A percentile compares a stretch with the other conserved stretches of the same genome.
phyloP scores from a whole-genome alignment of 2,113 vertebrate species.

The Bungarus multicinctus region DNA sequence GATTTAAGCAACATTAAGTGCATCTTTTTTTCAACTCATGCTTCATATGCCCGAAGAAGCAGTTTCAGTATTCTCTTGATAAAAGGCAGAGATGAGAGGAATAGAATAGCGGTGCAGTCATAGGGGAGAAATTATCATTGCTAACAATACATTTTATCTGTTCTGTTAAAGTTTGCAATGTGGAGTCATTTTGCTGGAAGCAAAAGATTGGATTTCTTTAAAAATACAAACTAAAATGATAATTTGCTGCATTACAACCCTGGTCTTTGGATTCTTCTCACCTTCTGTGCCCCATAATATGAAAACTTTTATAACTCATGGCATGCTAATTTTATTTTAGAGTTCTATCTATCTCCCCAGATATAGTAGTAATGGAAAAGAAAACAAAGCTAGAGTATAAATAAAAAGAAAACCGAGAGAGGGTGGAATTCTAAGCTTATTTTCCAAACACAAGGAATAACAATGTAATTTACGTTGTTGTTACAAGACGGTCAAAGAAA shows the following conservation, averaged over 20 bases:
- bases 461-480: background rate
- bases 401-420: background rate
- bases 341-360: constrained; percentile 7
- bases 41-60: constrained; percentile 54
- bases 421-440: constrained; percentile 24
- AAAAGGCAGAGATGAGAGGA: constrained; percentile 56
- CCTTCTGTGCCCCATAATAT: constrained; percentile 17
- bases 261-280: constrained; percentile 15
- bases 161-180: constrained; percentile 45
- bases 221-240: constrained; percentile 43
- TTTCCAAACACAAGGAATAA: constrained; percentile 9
- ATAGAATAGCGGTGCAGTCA: constrained; percentile 24
- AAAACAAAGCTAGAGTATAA: constrained; percentile 34
- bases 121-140: constrained; percentile 49
- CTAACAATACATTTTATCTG: constrained; percentile 55
- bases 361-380: constrained; percentile 26
- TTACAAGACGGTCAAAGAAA: background rate
- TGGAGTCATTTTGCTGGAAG: constrained; percentile 38
- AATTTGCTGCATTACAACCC: constrained; percentile 7
- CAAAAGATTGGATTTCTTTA: constrained; percentile 41
- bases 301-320: constrained; percentile 27
- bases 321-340: constrained; percentile 16
- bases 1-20: constrained; percentile 62
- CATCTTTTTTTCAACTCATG: constrained; percentile 45
- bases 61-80: constrained; percentile 61